Conservation (phyloP, 2,797 vertebrate genomes). For the Spinus pinus region DNA sequence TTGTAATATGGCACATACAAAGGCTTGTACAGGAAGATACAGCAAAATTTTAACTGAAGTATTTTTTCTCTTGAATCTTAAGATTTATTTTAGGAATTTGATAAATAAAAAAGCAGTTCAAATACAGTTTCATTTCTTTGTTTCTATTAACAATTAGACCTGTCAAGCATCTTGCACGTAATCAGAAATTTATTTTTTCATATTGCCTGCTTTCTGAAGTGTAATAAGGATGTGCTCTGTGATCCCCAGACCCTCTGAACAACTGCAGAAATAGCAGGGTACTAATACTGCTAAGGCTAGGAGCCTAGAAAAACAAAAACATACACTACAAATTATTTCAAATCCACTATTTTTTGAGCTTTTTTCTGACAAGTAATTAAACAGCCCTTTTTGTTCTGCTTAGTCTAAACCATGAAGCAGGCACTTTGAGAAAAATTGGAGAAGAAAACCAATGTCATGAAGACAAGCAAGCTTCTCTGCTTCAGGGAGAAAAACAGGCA, state of each 20-base stretch:
- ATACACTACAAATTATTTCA: background rate
- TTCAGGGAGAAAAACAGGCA: background rate
- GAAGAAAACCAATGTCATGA: background rate
- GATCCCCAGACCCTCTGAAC: background rate
- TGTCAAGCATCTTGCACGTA: background rate
- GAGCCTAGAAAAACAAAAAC: background rate
- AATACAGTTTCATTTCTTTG: background rate
- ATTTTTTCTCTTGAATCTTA: background rate
- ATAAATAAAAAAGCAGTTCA: background rate
- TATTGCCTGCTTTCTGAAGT: background rate
- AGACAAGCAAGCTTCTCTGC: background rate
- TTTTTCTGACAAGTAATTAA: background rate
- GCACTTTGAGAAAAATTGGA: background rate
- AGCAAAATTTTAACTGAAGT: background rate
- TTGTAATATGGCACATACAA: background rate
- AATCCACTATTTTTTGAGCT: background rate
- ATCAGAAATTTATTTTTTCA: background rate
- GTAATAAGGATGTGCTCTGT: background rate
- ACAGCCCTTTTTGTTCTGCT: background rate
- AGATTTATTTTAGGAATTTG: background rate
- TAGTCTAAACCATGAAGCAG: background rate
- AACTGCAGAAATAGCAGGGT: background rate
- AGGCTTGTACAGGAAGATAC: fast-evolving
- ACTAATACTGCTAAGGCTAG: background rate
- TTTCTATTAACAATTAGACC: background rate